Evolutionary conservation across 2,888 invertebrate species (phyloP).

Genomic region (Plebejus melissa): DNA sequence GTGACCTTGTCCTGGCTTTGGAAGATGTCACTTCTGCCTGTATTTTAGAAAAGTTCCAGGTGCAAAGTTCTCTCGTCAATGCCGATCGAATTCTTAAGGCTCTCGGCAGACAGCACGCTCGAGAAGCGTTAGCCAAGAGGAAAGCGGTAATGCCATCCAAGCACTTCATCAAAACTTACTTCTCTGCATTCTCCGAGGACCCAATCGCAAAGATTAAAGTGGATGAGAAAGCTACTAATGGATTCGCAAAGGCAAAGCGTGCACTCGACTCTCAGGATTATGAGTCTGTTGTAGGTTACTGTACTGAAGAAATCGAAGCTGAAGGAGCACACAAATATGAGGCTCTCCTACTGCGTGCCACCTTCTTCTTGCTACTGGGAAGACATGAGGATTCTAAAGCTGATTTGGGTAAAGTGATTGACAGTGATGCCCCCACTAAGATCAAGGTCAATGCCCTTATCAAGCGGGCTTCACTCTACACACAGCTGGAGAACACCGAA

Average conservation of each 20-base stretch:
- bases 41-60: slow-evolving; percentile 92
- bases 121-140: slow-evolving; percentile 84
- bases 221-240: slow-evolving; percentile 68
- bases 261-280: slow-evolving; percentile 85
- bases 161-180: slow-evolving; percentile 91
- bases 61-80: slow-evolving; percentile 87
- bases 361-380: slow-evolving; percentile 89
- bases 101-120: slow-evolving; percentile 85
- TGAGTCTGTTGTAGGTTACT: slow-evolving; percentile 87
- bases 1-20: slow-evolving; percentile 88
- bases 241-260: slow-evolving; percentile 85
- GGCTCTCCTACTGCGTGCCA: slow-evolving; percentile 89
- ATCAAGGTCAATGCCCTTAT: slow-evolving; percentile 91
- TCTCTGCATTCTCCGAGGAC: slow-evolving; percentile 92
- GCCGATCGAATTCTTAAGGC: slow-evolving; percentile 94
- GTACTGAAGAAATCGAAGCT: slow-evolving; percentile 87
- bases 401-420: slow-evolving; percentile 86
- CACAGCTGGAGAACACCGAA: slow-evolving; percentile 87
- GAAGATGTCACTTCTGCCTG: slow-evolving; percentile 97
- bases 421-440: slow-evolving; percentile 80
- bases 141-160: slow-evolving; percentile 89
- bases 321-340: slow-evolving; percentile 82
- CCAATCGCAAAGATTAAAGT: slow-evolving; percentile 82
- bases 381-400: slow-evolving; percentile 84
- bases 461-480: slow-evolving; percentile 90